Conservation (phyloP, 2,797 vertebrate species). For the Psittacula echo region DNA sequence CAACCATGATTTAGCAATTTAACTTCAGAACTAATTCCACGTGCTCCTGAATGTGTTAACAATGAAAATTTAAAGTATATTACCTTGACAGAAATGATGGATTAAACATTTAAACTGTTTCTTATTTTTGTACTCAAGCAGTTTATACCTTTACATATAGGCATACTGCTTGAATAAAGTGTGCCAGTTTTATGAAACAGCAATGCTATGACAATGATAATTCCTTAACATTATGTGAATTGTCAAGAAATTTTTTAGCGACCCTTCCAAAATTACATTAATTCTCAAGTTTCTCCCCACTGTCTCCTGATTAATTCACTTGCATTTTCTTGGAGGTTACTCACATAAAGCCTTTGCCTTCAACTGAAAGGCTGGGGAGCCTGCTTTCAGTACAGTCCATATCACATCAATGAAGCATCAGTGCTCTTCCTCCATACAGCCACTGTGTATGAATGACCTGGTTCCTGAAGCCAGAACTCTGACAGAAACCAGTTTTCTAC, state of each 20-base stretch:
- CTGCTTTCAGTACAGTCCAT: neutral
- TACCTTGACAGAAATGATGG: neutral
- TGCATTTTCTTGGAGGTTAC: neutral
- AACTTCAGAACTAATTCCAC: slow-evolving; percentile 7
- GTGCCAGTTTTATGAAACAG: neutral
- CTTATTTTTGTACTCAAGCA: neutral
- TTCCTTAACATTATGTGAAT: neutral
- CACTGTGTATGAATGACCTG: neutral
- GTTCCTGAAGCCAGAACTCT: neutral
- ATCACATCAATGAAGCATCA: neutral
- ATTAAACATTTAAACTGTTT: neutral
- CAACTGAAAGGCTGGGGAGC: neutral
- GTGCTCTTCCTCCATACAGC: neutral
- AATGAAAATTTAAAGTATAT: neutral
- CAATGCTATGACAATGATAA: neutral
- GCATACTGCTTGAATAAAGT: neutral
- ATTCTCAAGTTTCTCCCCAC: neutral
- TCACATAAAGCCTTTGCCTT: neutral
- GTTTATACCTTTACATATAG: neutral
- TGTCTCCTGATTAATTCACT: neutral
- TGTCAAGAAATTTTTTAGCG: neutral
- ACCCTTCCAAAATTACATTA: neutral
- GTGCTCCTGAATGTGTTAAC: slow-evolving; percentile 29
- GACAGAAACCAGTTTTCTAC: slow-evolving; percentile 10
- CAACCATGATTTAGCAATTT: slow-evolving; percentile 27